Conservation (phyloP, 1,140 invertebrate genomes). For the Psilanteris sp. region DNA sequence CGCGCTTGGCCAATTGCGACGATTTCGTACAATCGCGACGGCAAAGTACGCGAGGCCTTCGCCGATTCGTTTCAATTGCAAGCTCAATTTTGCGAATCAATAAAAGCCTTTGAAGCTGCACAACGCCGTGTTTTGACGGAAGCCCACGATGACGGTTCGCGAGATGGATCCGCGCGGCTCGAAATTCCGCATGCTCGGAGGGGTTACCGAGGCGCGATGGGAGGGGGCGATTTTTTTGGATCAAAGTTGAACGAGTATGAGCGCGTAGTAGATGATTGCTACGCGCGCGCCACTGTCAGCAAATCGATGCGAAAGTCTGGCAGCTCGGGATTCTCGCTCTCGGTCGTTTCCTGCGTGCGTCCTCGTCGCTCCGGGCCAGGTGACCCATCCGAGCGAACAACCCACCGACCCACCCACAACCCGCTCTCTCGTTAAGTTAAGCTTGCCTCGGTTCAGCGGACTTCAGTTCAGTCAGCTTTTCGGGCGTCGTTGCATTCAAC, state of each 20-base stretch:
- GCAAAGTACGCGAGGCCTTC: no score
- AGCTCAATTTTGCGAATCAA: no score
- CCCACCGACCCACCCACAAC: slow-evolving; percentile 52
- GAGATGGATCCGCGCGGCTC: no score
- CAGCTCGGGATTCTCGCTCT: slow-evolving; percentile 41
- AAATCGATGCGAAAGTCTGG: slow-evolving; percentile 66
- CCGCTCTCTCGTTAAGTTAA: slow-evolving; percentile 70
- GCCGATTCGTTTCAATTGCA: no score
- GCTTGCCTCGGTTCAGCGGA: slow-evolving; percentile 73
- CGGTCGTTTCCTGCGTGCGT: slow-evolving; percentile 42
- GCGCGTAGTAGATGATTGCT: slow-evolving; percentile 63
- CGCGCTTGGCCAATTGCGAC: no score
- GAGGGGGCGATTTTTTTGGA: slow-evolving; percentile 34
- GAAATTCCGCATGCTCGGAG: no score
- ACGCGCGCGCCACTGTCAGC: slow-evolving; percentile 65
- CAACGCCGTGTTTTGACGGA: not conserved
- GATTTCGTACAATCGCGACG: no score
- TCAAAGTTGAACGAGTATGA: slow-evolving; percentile 52
- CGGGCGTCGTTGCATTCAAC: slow-evolving; percentile 72
- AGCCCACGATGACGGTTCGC: no score
- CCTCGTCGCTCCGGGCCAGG: slow-evolving; percentile 47
- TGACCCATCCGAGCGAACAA: slow-evolving; percentile 52
- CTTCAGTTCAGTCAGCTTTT: slow-evolving; percentile 77
- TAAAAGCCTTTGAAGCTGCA: no score
- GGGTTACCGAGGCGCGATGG: slow-evolving; percentile 28